Conservation (phyloP, 2,797 vertebrate species). For the Malacoraja senta region DNA sequence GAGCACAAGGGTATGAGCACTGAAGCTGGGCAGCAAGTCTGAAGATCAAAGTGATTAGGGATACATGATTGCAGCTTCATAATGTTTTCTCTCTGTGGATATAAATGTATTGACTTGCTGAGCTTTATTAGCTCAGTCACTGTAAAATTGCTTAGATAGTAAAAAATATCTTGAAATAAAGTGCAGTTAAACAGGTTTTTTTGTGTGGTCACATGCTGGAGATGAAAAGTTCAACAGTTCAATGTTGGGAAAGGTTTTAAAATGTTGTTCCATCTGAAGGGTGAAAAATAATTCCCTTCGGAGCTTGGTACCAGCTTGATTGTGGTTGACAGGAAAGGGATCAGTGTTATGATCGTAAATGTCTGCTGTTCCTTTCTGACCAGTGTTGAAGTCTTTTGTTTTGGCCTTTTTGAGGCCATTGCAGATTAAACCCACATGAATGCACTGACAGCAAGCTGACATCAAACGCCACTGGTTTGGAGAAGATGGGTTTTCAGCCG, state of each 20-base stretch:
- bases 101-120: conserved; percentile 72
- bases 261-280: conserved; percentile 59
- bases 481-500: conserved; percentile 28
- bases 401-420: conserved; percentile 46
- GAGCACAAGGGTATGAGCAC: too few species aligned
- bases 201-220: conserved; percentile 44
- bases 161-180: conserved; percentile 62
- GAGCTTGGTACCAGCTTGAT: conserved; percentile 57
- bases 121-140: conserved; percentile 65
- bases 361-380: conserved; percentile 61
- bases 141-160: conserved; percentile 68
- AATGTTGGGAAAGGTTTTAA: conserved; percentile 67
- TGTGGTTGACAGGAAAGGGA: conserved; percentile 56
- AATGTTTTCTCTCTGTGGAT: conserved; percentile 47
- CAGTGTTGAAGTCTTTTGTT: conserved; percentile 62
- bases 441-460: conserved; percentile 49
- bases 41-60: conserved; percentile 26
- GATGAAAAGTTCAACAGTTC: conserved; percentile 64
- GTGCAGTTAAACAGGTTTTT: conserved; percentile 65
- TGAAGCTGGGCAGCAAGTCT: neutral
- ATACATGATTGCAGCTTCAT: neutral
- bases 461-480: conserved; percentile 33
- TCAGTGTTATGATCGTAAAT: conserved; percentile 71
- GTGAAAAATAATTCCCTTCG: conserved; percentile 59
- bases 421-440: conserved; percentile 59